Evolutionary conservation across 1,140 invertebrate species (phyloP), one percentile per base, ranked within the genome.

Genomic region (Atopsyche davidsoni): DNA sequence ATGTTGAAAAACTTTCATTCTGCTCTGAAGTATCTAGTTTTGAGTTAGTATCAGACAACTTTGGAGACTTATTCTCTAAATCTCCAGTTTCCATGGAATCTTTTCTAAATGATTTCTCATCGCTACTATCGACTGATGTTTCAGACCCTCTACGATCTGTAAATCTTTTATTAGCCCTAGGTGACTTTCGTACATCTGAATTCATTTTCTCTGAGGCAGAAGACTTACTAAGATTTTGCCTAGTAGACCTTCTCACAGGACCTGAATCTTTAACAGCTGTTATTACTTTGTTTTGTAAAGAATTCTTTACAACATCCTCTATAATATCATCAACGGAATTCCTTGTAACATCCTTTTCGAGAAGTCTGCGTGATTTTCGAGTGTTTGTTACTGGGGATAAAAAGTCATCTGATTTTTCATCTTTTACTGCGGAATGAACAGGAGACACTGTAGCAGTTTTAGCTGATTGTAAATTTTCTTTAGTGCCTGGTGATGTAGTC

Each of bases 311-410:
- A 2, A 90, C 86, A 59, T 92, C 89, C 49, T 93, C 90, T 54
- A 92, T 90, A 1, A 85, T 79, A 57, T 92, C 89, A 66, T 92
- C 89, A 1, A 90, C 77, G 0, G 86, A 85, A 41, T 77, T 88
- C 45, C 84, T 71, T 41, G 64, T 64, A 4, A 78, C 79, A 64
- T 89, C 87, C 63, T 85, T 86, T 64, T 90, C 86, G 55, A 85
- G 83, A 17, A 90, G 62, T 53, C 89, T 72, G 45, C 85, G 78
- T 1, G 88, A 91, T 65, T 92, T 92, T 24, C 88, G 67, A 1
- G 84, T 86, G 51, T 85, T 85, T 1, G 73, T 58, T 1, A 75
- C 75, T 2, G 71, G 70, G 0, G 79, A 78, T 9, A 76, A 64
- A 48, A 81, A 82, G 50, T 83, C 80, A 46, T 85, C 82, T 40